Conservation (phyloP, 2,797 vertebrate species). For the Pantherophis vulpinus region DNA sequence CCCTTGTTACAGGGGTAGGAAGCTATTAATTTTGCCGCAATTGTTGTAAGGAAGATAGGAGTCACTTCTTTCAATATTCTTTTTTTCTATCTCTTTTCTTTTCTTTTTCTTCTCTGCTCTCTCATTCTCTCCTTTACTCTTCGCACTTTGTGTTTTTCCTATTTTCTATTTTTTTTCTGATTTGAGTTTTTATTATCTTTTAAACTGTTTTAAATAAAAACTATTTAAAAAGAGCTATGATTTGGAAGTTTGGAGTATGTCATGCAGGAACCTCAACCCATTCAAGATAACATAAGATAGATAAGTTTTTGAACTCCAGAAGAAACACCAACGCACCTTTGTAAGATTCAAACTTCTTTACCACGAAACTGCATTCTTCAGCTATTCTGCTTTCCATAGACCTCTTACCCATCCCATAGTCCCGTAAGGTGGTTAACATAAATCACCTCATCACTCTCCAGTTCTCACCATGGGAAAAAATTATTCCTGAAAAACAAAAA, state of each 20-base stretch:
- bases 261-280: background rate
- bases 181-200: background rate
- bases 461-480: conserved; percentile 53
- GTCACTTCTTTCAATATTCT: background rate
- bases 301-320: background rate
- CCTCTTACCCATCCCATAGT: conserved; percentile 56
- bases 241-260: background rate
- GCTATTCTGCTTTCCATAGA: conserved; percentile 48
- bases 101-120: background rate
- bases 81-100: background rate
- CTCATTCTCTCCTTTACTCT: too few species aligned
- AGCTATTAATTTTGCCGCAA: too few species aligned
- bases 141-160: background rate
- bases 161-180: background rate
- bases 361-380: conserved; percentile 51
- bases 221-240: background rate
- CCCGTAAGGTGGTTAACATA: conserved; percentile 43
- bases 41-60: background rate
- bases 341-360: conserved; percentile 37
- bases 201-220: background rate
- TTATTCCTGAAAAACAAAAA: conserved; percentile 33
- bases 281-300: background rate
- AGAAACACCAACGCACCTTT: conserved; percentile 28
- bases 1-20: too few species aligned
- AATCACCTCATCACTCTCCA: conserved; percentile 61